Conservation (phyloP, 2,797 vertebrate genomes). For the Kryptopterus vitreolus region DNA sequence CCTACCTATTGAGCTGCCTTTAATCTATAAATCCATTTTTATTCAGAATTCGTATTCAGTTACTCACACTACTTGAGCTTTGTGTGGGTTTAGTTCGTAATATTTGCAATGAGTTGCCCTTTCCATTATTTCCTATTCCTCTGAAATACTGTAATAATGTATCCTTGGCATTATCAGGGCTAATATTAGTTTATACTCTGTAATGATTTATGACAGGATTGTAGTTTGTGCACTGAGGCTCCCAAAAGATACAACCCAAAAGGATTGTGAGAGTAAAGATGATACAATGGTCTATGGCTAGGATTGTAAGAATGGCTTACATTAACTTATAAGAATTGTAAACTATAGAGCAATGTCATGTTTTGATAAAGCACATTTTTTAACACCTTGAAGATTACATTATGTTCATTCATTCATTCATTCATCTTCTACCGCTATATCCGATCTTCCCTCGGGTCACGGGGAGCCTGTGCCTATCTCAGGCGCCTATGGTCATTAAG, state of each 20-base stretch:
- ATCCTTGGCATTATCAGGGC: not conserved
- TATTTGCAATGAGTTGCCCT: not conserved
- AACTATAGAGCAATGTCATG: too few relatives aligned
- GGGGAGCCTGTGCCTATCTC: too few relatives aligned
- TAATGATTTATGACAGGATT: not conserved
- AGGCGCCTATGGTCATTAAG: too few relatives aligned
- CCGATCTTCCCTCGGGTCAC: too few relatives aligned
- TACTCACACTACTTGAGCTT: not conserved
- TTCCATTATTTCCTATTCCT: not conserved
- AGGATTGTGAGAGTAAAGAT: not conserved
- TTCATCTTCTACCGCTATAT: too few relatives aligned
- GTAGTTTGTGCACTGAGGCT: not conserved
- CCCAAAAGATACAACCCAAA: not conserved
- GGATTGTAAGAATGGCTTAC: not conserved
- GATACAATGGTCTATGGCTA: not conserved
- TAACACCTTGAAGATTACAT: too few relatives aligned
- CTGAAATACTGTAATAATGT: not conserved
- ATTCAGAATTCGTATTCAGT: not conserved
- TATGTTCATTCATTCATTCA: too few relatives aligned
- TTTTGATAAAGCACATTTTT: too few relatives aligned
- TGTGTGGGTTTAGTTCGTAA: not conserved
- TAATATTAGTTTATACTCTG: not conserved
- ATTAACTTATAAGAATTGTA: too few relatives aligned
- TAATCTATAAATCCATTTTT: not conserved
- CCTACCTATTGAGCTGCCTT: not conserved